Evolutionary conservation across 2,113 vertebrate genomes (phyloP).

Genomic region (Phainopepla nitens): DNA sequence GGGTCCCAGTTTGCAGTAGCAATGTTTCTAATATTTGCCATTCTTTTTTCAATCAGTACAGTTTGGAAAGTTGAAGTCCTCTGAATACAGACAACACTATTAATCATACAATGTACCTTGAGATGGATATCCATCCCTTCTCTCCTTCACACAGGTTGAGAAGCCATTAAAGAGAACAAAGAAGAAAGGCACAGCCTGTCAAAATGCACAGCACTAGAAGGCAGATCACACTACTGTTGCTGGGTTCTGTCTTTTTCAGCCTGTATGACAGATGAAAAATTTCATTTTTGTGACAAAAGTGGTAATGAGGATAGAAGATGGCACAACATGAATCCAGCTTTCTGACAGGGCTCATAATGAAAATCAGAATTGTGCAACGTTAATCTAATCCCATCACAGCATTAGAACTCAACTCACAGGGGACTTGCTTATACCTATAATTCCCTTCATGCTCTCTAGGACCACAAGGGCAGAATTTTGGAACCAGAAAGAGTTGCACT

Average conservation of each 20-base stretch:
- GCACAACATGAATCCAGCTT: conserved; percentile 13
- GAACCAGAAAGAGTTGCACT: not conserved
- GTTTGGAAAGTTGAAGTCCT: not conserved
- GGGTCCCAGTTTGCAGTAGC: not conserved
- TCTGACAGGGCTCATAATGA: conserved; percentile 20
- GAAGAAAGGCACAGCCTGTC: conserved; percentile 22
- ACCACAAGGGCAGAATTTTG: not conserved
- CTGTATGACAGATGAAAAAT: conserved; percentile 41
- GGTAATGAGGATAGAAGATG: conserved; percentile 25
- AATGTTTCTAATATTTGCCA: not conserved
- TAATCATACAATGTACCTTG: not conserved
- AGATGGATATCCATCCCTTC: not conserved
- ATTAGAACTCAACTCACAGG: not conserved
- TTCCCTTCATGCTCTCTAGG: not conserved
- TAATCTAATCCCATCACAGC: not conserved
- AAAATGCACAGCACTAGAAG: conserved; percentile 8
- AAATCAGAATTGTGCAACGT: not conserved
- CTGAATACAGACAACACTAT: not conserved
- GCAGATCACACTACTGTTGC: not conserved
- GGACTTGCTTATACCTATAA: not conserved
- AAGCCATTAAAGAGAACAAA: conserved; percentile 19
- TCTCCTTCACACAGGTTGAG: not conserved
- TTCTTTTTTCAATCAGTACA: not conserved
- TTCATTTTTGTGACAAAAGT: conserved; percentile 20
- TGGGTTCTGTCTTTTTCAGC: conserved; percentile 22